Evolutionary conservation across 2,797 vertebrate genomes (phyloP), one percentile per base, ranked within the genome.

Genomic region (Serranus cabrilla): DNA sequence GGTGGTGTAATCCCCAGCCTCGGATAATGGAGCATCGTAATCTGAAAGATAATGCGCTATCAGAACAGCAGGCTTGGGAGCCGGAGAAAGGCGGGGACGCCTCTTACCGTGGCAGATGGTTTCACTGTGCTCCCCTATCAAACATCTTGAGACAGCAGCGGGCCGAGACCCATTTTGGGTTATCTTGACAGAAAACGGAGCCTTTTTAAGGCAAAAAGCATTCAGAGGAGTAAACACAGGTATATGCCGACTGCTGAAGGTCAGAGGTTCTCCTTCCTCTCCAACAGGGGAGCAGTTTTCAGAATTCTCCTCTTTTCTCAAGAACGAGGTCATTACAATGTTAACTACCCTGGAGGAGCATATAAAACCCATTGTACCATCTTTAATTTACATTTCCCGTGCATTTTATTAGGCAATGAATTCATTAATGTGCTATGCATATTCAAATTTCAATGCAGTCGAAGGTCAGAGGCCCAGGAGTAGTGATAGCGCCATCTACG

Each of bases 11-110:
- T 99, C 97, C 65, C 97, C 97, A 23, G 96, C 95, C 90, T 98
- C 96, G 12, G 97, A 97, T 93, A 99, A 94, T 91, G 97, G 95
- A 7, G 97, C 97, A 0, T 98, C 97, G 0, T 98, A 99, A 94
- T 99, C 97, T 99, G 94, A 70, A 94, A 96, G 79, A 94, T 87
- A 94, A 93, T 90, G 80, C 47, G 57, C 89, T 87, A 93, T 94
- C 92, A 92, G 87, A 90, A 87, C 83, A 89, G 92, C 81, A 65
- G 76, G 88, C 83, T 80, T 47, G 17, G 80, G 78, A 86, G 84
- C 70, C 67, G 42, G 73, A 46, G 74, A 78, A 76, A 87, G 85
- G 75, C 51, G 82, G 72, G 76, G 83, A 76, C 82, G 84, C 85
- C 81, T 85, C 66, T 84, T 70, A 68, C 69, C 39, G 39, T 73